These are phyloP conservation scores for Monopterus albus DNA, from an alignment of 2,113 vertebrate genomes.

Conservation along the genomic window DNA sequence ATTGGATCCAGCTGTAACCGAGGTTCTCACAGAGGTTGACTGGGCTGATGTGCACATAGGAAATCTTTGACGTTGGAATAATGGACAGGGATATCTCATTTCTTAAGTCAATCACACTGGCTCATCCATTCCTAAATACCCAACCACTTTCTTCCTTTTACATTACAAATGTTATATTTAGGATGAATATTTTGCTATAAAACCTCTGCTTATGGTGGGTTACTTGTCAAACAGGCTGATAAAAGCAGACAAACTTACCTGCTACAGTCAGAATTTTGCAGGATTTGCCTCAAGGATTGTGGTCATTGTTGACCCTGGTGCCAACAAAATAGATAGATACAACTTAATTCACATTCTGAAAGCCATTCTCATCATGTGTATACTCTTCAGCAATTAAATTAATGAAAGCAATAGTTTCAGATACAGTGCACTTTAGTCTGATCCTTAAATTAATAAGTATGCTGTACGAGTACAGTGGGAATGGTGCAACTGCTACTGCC, in stretches of 20 bases:
- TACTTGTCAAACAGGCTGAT: background rate
- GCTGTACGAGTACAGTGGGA: background rate
- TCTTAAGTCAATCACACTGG: constrained; percentile 23
- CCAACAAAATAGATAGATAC: background rate
- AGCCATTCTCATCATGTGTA: background rate
- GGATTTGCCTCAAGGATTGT: background rate
- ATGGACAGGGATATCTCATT: background rate
- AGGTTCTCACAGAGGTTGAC: constrained; percentile 2
- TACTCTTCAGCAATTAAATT: background rate
- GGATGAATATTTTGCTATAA: background rate
- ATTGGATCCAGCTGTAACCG: background rate
- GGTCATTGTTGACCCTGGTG: constrained; percentile 7
- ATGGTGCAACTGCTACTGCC: background rate
- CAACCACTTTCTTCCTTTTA: constrained; percentile 13
- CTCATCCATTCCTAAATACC: constrained; percentile 26
- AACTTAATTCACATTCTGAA: background rate
- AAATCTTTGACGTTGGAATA: background rate
- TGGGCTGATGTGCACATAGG: background rate
- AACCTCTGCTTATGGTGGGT: background rate
- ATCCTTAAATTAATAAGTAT: background rate
- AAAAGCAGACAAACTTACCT: background rate
- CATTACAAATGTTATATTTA: background rate
- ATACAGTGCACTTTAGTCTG: constrained; percentile 63
- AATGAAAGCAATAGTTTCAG: constrained; percentile 28
- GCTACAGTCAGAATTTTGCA: background rate